These are phyloP conservation scores for Cryptus armator DNA, from an alignment of 2,888 invertebrate species.

Conservation along the genomic window DNA sequence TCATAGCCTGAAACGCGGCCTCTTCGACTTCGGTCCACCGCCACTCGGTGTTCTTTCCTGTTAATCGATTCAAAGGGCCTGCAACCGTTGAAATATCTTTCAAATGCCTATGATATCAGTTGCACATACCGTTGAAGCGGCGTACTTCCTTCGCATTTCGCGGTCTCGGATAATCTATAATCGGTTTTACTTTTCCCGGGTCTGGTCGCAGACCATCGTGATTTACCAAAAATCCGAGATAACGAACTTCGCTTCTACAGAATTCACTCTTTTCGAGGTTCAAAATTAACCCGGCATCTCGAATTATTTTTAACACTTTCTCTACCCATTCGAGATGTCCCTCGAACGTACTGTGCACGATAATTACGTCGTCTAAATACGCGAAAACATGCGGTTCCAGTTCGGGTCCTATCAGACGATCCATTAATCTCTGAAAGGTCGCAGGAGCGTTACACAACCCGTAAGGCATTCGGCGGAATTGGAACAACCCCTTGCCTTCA, in stretches of 20 bases:
- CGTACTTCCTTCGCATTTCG: no score
- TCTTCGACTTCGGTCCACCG: constrained; percentile 33
- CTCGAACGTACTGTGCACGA: not conserved
- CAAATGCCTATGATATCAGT: no score
- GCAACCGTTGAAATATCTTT: no score
- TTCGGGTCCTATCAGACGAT: not conserved
- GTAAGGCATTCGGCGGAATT: not conserved
- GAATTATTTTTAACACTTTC: no score
- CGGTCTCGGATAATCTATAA: not conserved
- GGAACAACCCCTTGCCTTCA: not conserved
- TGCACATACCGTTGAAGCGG: no score
- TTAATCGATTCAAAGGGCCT: constrained; percentile 53
- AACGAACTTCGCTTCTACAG: constrained; percentile 42
- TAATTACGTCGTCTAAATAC: not conserved
- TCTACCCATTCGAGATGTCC: no score
- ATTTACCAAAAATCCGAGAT: no score
- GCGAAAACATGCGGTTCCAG: not conserved
- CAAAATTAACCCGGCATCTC: not conserved
- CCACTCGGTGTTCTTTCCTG: not conserved
- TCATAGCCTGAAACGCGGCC: constrained; percentile 13
- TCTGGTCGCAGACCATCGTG: no score
- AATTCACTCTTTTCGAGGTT: constrained; percentile 57
- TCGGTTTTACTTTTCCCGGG: not conserved
- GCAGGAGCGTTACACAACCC: constrained; percentile 15
- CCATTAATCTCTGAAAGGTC: constrained; percentile 13